Conservation (phyloP, 2,888 invertebrate species). For the Antheraea yamamai region DNA sequence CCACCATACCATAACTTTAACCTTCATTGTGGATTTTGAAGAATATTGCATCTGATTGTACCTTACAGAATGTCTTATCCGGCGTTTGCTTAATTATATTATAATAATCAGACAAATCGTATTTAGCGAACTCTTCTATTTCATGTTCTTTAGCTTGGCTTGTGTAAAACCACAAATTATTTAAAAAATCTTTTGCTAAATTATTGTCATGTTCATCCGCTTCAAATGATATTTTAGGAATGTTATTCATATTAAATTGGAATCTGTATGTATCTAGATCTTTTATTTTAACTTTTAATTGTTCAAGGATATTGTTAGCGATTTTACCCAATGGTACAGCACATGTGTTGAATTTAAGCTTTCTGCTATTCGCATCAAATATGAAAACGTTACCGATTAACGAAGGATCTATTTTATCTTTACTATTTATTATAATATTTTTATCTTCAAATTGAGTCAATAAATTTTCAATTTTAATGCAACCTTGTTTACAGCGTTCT, state of each 20-base stretch:
- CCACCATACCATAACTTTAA: conserved; percentile 35
- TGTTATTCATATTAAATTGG: background rate
- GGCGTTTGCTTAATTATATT: background rate
- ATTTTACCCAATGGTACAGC: conserved; percentile 3
- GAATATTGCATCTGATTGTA: conserved; percentile 11
- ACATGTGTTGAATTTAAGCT: conserved; percentile 9
- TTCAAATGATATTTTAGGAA: conserved; percentile 12
- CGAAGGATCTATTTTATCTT: background rate
- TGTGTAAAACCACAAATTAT: conserved; percentile 16
- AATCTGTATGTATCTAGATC: background rate
- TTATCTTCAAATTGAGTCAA: background rate
- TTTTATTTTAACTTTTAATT: background rate
- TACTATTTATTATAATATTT: background rate
- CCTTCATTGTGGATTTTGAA: conserved; percentile 10
- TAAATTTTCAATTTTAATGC: background rate
- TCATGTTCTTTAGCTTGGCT: conserved; percentile 3
- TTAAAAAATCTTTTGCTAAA: conserved; percentile 6
- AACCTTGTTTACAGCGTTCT: background rate
- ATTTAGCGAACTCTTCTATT: background rate
- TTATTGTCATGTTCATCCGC: conserved; percentile 5
- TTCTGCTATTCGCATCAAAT: background rate
- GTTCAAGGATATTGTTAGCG: background rate
- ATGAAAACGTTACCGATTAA: conserved; percentile 8
- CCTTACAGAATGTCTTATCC: background rate
- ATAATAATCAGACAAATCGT: background rate